Evolutionary conservation across 2,113 vertebrate species (phyloP), one percentile per base, ranked within the genome.

Genomic region (Fukomys damarensis): DNA sequence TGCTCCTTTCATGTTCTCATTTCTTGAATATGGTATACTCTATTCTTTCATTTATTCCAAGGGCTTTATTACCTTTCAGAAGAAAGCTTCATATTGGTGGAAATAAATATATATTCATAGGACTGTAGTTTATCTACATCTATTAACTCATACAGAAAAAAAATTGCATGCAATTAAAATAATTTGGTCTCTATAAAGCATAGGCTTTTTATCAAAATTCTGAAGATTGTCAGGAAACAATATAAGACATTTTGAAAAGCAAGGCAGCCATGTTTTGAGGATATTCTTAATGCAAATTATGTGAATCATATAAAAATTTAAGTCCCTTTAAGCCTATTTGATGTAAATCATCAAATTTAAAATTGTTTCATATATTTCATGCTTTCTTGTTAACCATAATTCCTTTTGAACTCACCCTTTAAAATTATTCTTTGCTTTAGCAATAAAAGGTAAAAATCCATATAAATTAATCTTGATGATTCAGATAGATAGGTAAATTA

Each of bases 1-100:
- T 52, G 10, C 38, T 54, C 38, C 82, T 89, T 98, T 98, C 80
- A 95, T 86, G 70, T n/a, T 92, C 0, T 1, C 2, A 95, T 87
- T 76, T 89, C 46, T 79, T 89, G 46, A 89, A 84, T 96, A 4
- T 84, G 61, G 38, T 26, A 74, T 43, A 26, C 24, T 74, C 38
- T 74, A 43, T 26, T 43, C 20, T 74, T 41, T 20, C 20, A 41
- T 96, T 98, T 91, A 84, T 14, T 58, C 0, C 0, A 82, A 26
- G 17, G 52, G 52, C 3, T 86, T 94, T 28, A 59, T 90, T n/a
- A 59, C 1, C 41, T 70, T 82, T 94, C 13, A 82, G 54, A 65
- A 91, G 32, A 41, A 32, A 24, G 12, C 1, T 2, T 0, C 56
- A 66, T 49, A 88, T 65, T 19, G 88, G 4, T 54, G 7, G 30